Conservation (phyloP, 1,140 invertebrate species). For the Pogonomyrmex californicus region DNA sequence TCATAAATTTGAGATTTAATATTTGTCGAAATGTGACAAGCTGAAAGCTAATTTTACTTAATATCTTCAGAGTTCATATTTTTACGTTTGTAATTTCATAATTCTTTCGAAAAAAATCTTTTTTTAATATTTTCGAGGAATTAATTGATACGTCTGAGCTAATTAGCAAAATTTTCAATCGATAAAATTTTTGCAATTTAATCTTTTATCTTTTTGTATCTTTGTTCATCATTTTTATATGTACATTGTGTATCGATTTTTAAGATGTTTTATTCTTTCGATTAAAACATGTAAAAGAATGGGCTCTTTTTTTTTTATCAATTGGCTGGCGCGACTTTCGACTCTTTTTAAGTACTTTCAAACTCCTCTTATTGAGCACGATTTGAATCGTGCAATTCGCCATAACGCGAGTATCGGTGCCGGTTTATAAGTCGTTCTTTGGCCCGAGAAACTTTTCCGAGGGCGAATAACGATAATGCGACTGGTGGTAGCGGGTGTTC, state of each 20-base stretch:
- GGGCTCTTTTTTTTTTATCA: constrained; percentile 27
- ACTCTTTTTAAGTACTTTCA: constrained; percentile 59
- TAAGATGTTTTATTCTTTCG: background rate
- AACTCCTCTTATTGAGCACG: constrained; percentile 63
- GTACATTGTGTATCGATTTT: background rate
- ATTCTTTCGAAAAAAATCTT: background rate
- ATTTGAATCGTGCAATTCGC: constrained; percentile 63
- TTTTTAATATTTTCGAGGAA: background rate
- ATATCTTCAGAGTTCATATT: background rate
- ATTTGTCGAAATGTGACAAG: background rate
- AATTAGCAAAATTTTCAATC: background rate
- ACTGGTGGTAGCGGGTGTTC: constrained; percentile 47
- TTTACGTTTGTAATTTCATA: background rate
- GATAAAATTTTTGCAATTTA: background rate
- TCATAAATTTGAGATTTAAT: constrained; percentile 8
- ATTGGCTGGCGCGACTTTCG: constrained; percentile 49
- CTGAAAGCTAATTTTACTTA: background rate
- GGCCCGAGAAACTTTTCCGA: constrained; percentile 37
- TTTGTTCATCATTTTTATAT: background rate
- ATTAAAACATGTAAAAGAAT: constrained; percentile 29
- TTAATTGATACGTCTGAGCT: background rate
- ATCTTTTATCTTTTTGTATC: background rate
- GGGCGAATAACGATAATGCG: constrained; percentile 67
- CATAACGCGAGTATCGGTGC: constrained; percentile 48
- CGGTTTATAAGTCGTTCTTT: constrained; percentile 61